A percentile compares a stretch with the other conserved stretches of the same genome.
Conservation (phyloP, 2,113 vertebrate genomes). For the Chionodraco myersi region DNA sequence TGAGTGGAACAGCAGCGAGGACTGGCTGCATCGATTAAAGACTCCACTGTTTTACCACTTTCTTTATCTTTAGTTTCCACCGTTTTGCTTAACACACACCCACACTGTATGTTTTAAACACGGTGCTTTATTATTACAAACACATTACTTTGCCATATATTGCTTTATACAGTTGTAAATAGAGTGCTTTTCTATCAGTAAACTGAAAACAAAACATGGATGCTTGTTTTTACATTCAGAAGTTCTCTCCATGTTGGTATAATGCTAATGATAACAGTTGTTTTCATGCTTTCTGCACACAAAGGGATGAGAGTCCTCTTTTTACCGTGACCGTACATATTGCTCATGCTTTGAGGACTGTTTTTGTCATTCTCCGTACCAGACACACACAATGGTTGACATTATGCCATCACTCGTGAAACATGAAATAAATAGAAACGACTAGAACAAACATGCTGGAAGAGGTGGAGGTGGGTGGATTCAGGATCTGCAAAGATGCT, state of each 20-base stretch:
- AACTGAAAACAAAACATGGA: constrained; percentile 47
- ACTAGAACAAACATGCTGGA: constrained; percentile 67
- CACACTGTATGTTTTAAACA: constrained; percentile 39
- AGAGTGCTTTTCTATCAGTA: constrained; percentile 55
- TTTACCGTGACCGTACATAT: constrained; percentile 58
- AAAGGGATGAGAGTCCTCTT: constrained; percentile 34
- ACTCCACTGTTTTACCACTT: constrained; percentile 8
- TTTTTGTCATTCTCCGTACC: constrained; percentile 48
- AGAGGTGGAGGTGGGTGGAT: background rate
- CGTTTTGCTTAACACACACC: constrained; percentile 5
- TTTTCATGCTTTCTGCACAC: constrained; percentile 72
- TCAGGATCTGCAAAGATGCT: constrained; percentile 47
- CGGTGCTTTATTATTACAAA: constrained; percentile 81
- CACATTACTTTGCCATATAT: constrained; percentile 71
- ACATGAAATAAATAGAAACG: constrained; percentile 58
- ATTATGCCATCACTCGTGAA: constrained; percentile 35
- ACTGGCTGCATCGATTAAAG: constrained; percentile 30
- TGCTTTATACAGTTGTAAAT: constrained; percentile 67
- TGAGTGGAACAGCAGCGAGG: constrained; percentile 21
- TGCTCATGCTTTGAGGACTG: constrained; percentile 77
- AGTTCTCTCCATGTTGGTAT: constrained; percentile 36
- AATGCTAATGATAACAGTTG: constrained; percentile 34
- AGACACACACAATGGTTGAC: constrained; percentile 56
- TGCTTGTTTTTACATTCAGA: constrained; percentile 70
- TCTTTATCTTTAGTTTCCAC: background rate